These are phyloP conservation scores for Xestia rhomboidea DNA, from an alignment of 2,888 invertebrate species.

Conservation along the genomic window DNA sequence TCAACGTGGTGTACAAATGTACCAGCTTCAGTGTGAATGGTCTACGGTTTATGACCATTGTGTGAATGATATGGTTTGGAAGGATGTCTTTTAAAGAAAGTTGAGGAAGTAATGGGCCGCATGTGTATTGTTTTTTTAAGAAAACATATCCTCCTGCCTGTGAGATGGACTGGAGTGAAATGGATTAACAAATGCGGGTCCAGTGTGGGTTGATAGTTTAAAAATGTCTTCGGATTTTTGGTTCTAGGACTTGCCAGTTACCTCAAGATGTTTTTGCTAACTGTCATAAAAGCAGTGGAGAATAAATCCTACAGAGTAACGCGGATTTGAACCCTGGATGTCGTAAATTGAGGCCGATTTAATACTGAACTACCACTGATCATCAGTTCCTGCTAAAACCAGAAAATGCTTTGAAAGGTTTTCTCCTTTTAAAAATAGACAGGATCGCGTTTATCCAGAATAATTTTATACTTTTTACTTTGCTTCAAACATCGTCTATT, in stretches of 20 bases:
- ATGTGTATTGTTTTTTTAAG: background rate
- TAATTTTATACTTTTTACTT: background rate
- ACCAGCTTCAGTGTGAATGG: conserved; percentile 18
- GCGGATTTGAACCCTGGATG: background rate
- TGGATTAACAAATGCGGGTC: background rate
- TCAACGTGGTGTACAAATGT: conserved; percentile 34
- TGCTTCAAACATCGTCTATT: background rate
- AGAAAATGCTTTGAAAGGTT: background rate
- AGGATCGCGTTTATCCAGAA: too few species aligned
- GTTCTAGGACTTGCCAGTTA: background rate
- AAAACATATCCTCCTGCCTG: background rate
- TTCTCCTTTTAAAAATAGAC: background rate
- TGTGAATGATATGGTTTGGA: conserved; percentile 22
- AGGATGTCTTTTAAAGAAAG: conserved; percentile 10
- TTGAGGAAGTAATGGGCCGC: background rate
- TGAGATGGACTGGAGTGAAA: background rate
- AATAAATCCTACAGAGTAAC: background rate
- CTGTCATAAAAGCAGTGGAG: background rate
- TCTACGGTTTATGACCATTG: conserved; percentile 30
- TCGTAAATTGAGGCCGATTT: background rate
- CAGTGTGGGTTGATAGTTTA: background rate
- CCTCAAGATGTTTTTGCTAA: background rate
- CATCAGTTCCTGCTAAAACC: background rate
- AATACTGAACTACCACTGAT: background rate
- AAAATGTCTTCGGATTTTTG: background rate